Conservation (phyloP, 2,888 invertebrate species). For the Drosophila tripunctata region DNA sequence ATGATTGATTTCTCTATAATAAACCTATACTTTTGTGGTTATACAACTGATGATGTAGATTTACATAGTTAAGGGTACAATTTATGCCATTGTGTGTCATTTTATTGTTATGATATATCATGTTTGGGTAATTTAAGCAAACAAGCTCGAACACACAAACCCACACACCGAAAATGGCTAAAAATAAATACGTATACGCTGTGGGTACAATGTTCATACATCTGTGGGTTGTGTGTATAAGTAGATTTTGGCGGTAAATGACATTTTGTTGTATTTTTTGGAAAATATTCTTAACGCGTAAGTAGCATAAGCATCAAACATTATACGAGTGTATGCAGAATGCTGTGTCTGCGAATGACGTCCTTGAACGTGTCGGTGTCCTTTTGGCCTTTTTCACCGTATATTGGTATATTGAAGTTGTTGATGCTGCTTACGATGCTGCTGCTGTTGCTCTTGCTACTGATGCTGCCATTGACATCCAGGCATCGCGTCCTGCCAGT, state of each 20-base stretch:
- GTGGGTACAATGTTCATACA: not conserved
- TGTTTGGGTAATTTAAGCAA: slow-evolving; percentile 64
- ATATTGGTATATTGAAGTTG: not conserved
- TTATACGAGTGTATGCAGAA: slow-evolving; percentile 45
- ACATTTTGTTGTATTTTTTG: slow-evolving; percentile 38
- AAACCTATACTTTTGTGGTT: not conserved
- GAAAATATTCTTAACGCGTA: slow-evolving; percentile 61
- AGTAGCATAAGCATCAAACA: slow-evolving; percentile 58
- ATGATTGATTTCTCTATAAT: slow-evolving; percentile 8
- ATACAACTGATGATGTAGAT: not conserved
- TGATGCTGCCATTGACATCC: slow-evolving; percentile 34
- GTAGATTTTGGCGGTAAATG: slow-evolving; percentile 58
- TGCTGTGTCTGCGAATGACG: slow-evolving; percentile 40
- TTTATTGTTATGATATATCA: slow-evolving; percentile 49
- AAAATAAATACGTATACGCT: slow-evolving; percentile 13
- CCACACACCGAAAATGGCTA: slow-evolving; percentile 5
- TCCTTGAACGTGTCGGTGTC: slow-evolving; percentile 70
- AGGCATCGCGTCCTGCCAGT: slow-evolving; percentile 46
- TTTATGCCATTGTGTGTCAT: slow-evolving; percentile 41
- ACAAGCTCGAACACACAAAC: slow-evolving; percentile 33
- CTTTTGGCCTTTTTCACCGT: slow-evolving; percentile 24
- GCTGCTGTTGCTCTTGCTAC: slow-evolving; percentile 6
- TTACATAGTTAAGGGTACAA: not conserved
- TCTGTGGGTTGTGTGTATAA: slow-evolving; percentile 4
- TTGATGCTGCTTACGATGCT: not conserved